Evolutionary conservation across 1,140 invertebrate species (phyloP), one percentile per base, ranked within the genome.

Genomic region (Popillia japonica): DNA sequence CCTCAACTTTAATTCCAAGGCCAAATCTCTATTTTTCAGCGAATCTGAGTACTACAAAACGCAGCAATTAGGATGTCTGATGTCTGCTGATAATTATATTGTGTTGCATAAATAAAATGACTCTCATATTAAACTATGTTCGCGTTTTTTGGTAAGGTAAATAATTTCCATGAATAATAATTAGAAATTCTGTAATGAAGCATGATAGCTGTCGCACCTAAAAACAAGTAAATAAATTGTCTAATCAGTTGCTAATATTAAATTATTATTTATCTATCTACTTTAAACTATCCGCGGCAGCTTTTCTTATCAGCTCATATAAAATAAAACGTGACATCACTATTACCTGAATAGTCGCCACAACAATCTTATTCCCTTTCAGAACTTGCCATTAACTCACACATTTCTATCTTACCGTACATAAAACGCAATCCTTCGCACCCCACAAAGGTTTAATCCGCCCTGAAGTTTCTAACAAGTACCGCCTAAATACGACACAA

Each of bases 371-470:
- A 64, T 64, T 20, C 17, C 22, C 59, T 20, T 14, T 20, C n/a
- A 64, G 17, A 20, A 64, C 59, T 14, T 64, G 2, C 59, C 59
- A 64, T 64, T 64, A 64, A 64, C 59, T 64, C 17, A 27, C 59
- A 64, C 59, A 64, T 22, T 27, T 20, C 8, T 27, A 20, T 10
- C 59, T 20, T 64, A n/a, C 44, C 44, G n/a, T n/a, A 48, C 44
- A 64, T 64, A 64, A 64, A 64, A 20, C 59, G 17, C 59, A 64
- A 64, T 64, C 59, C 59, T 64, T 10, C 59, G 17, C 55, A 14
- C 59, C 23, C n/a, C 6, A 8, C 3, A 64, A 64, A 64, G 6
- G 59, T 64, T 27, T 64, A 64, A 20, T 64, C 17, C 6, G 22
- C 7, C 59, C n/a, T 20, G 59, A 6, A 64, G 17, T 64, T 22